Percentiles rank a stretch among this genome's conserved stretches.
phyloP scores from a whole-genome alignment of 1,140 invertebrate species.

The Phenacoccus solenopsis region DNA sequence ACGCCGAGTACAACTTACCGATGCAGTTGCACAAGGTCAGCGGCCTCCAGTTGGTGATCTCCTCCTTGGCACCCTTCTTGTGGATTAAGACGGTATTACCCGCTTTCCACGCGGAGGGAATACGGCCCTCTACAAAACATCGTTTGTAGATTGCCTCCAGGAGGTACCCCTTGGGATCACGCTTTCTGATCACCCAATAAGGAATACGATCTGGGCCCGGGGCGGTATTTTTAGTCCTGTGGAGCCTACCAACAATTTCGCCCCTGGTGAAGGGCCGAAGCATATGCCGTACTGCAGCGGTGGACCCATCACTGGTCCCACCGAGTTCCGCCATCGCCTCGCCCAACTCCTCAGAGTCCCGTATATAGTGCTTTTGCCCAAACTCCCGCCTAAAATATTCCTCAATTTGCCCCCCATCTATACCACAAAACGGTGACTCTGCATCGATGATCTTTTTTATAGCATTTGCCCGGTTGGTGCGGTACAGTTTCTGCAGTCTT shows the following conservation, averaged over 20 bases:
- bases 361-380: background rate
- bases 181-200: slow-evolving; percentile 20
- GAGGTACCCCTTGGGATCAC: slow-evolving; percentile 18
- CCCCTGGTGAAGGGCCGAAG: background rate
- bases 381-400: background rate
- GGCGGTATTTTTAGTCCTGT: slow-evolving; percentile 26
- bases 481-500: background rate
- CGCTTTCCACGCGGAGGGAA: slow-evolving; percentile 25
- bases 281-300: no score
- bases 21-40: slow-evolving; percentile 30
- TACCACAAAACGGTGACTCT: background rate
- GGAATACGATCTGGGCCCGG: slow-evolving; percentile 26
- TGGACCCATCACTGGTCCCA: no score
- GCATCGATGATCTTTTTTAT: background rate
- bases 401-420: background rate
- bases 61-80: slow-evolving; percentile 28
- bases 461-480: background rate
- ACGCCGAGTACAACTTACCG: slow-evolving; percentile 30
- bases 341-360: background rate
- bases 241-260: slow-evolving; percentile 14
- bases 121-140: slow-evolving; percentile 14
- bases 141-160: slow-evolving; percentile 22
- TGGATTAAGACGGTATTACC: slow-evolving; percentile 30
- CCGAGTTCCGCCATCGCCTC: no score
- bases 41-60: slow-evolving; percentile 31